A percentile compares a stretch with the other conserved stretches of the same genome.
phyloP scores from a whole-genome alignment of 1,140 invertebrate species.

The Plutomurus gul region DNA sequence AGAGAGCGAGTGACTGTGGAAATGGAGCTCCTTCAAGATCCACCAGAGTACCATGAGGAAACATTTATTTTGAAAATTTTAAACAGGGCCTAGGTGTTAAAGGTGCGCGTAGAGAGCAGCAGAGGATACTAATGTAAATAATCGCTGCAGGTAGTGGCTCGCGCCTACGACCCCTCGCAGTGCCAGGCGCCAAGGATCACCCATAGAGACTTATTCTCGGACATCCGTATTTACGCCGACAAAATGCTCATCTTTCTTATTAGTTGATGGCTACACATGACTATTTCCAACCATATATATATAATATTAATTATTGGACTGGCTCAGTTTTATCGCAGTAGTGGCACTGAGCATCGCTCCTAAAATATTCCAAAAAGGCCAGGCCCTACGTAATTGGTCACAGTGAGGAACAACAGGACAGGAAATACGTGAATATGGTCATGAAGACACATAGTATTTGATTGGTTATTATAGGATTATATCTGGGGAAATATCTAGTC shows the following conservation, averaged over 20 bases:
- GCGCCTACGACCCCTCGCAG: constrained; percentile 39
- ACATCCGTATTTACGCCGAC: constrained; percentile 49
- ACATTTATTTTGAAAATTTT: background rate
- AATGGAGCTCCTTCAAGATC: background rate
- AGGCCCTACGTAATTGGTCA: too few relatives aligned
- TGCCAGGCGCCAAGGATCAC: constrained; percentile 44
- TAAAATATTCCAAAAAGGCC: too few relatives aligned
- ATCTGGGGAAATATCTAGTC: too few relatives aligned
- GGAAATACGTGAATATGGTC: too few relatives aligned
- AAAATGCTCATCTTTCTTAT: constrained; percentile 46
- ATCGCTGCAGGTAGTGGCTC: constrained; percentile 49
- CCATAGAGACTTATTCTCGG: constrained; percentile 48
- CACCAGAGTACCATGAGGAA: background rate
- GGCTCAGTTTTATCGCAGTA: too few relatives aligned
- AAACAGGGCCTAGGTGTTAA: constrained; percentile 40
- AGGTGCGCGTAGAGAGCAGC: constrained; percentile 22
- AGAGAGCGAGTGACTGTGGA: background rate
- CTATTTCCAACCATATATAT: background rate
- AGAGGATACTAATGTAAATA: constrained; percentile 46
- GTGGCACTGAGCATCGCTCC: too few relatives aligned
- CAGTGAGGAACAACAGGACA: too few relatives aligned
- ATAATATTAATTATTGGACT: too few relatives aligned
- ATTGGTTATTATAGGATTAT: too few relatives aligned
- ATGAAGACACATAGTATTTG: too few relatives aligned
- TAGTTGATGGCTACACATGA: background rate